phyloP scores from a whole-genome alignment of 1,140 invertebrate genomes.

The Danaus melanippus region DNA sequence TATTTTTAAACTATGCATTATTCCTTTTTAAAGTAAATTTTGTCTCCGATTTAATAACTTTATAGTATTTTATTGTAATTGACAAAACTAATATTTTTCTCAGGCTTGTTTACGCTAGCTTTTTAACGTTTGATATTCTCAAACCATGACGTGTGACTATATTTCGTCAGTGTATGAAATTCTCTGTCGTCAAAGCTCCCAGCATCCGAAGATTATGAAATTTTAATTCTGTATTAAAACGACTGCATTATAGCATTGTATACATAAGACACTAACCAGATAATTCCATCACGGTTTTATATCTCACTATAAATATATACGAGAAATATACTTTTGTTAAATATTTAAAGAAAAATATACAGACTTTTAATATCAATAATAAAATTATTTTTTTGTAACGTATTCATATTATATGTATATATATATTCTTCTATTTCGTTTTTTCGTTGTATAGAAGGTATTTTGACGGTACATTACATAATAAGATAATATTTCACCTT shows the following conservation, averaged over 20 bases:
- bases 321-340: conserved; percentile 42
- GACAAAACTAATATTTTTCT: not conserved
- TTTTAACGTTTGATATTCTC: no score
- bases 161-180: no score
- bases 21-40: conserved; percentile 6
- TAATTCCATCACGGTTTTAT: conserved; percentile 33
- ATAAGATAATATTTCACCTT: no score
- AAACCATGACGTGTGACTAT: no score
- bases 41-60: conserved; percentile 5
- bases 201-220: not conserved
- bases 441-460: conserved; percentile 27
- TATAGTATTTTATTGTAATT: not conserved
- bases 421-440: conserved; percentile 36
- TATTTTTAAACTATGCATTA: conserved; percentile 5
- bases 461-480: conserved; percentile 21
- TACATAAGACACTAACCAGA: conserved; percentile 30
- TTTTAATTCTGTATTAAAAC: conserved; percentile 41
- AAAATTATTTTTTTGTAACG: conserved; percentile 34
- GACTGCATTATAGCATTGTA: conserved; percentile 34
- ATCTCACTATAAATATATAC: conserved; percentile 30
- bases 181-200: no score
- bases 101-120: no score
- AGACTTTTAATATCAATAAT: conserved; percentile 39
- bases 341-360: conserved; percentile 34
- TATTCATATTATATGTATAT: conserved; percentile 24